Conservation (phyloP, 2,113 vertebrate species). For the Camelus bactrianus region DNA sequence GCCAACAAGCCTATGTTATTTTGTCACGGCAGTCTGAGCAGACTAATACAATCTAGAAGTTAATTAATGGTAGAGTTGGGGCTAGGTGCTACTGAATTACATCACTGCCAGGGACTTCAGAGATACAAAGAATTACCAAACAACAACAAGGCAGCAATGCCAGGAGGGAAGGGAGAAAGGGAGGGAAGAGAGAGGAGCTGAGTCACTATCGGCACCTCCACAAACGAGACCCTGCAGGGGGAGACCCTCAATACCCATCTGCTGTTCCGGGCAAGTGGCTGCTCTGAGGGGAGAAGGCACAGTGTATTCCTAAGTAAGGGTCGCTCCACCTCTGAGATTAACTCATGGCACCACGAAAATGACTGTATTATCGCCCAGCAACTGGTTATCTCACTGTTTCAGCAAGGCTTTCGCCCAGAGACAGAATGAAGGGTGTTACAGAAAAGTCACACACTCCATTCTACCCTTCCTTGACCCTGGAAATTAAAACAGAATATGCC, state of each 20-base stretch:
- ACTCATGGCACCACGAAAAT: conserved; percentile 41
- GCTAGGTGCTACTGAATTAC: not conserved
- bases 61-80: not conserved
- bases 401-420: conserved; percentile 58
- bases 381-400: conserved; percentile 45
- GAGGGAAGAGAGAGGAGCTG: not conserved
- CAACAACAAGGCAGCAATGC: not conserved
- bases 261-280: not conserved
- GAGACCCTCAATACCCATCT: not conserved
- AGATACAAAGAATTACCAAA: not conserved
- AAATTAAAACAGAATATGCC: conserved; percentile 69
- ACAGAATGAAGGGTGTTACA: conserved; percentile 55
- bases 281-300: not conserved
- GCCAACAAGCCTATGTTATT: not conserved
- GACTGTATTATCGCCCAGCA: conserved; percentile 46
- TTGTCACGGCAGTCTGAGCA: not conserved
- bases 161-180: not conserved
- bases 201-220: not conserved
- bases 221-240: fast-evolving
- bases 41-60: not conserved
- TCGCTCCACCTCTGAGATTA: conserved; percentile 65
- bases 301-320: conserved; percentile 44
- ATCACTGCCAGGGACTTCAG: not conserved
- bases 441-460: conserved; percentile 57
- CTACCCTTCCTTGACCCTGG: conserved; percentile 64